A percentile compares a stretch with the other conserved stretches of the same genome.
Conservation (phyloP, 2,888 invertebrate genomes). For the Lochmaea crataegi region DNA sequence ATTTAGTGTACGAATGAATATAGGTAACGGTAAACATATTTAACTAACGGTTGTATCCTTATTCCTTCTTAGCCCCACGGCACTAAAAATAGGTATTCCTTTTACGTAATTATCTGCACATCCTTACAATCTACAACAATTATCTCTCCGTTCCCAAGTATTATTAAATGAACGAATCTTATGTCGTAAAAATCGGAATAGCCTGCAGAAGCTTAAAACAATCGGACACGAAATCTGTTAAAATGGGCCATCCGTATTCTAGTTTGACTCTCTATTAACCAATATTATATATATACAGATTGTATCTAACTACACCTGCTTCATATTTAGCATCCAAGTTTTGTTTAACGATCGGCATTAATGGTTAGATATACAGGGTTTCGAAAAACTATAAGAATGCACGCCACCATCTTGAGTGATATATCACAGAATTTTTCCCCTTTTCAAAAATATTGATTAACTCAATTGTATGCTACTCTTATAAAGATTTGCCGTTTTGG, state of each 20-base stretch:
- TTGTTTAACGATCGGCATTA: conserved; percentile 17
- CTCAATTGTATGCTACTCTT: too few relatives aligned
- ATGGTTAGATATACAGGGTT: too few relatives aligned
- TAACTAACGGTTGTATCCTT: conserved; percentile 8
- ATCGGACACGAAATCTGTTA: conserved; percentile 28
- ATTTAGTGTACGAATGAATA: not conserved
- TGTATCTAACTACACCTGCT: conserved; percentile 39
- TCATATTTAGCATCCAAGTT: conserved; percentile 35
- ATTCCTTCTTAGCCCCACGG: not conserved
- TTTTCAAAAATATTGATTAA: too few relatives aligned
- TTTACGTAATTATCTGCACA: conserved; percentile 15
- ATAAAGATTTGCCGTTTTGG: too few relatives aligned
- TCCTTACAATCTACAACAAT: conserved; percentile 16
- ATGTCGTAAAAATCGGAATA: conserved; percentile 19
- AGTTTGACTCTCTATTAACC: conserved; percentile 35
- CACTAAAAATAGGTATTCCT: conserved; percentile 9
- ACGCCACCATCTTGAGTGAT: too few relatives aligned
- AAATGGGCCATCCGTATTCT: conserved; percentile 36
- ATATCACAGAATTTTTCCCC: too few relatives aligned
- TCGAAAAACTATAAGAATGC: too few relatives aligned
- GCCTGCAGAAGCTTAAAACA: conserved; percentile 27
- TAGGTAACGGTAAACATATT: conserved; percentile 8
- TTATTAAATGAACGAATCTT: conserved; percentile 21
- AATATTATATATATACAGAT: conserved; percentile 34
- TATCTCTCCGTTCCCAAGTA: conserved; percentile 15